A percentile compares a stretch with the other conserved stretches of the same genome.
Conservation (phyloP, 2,888 invertebrate species). For the Fragum fragum region DNA sequence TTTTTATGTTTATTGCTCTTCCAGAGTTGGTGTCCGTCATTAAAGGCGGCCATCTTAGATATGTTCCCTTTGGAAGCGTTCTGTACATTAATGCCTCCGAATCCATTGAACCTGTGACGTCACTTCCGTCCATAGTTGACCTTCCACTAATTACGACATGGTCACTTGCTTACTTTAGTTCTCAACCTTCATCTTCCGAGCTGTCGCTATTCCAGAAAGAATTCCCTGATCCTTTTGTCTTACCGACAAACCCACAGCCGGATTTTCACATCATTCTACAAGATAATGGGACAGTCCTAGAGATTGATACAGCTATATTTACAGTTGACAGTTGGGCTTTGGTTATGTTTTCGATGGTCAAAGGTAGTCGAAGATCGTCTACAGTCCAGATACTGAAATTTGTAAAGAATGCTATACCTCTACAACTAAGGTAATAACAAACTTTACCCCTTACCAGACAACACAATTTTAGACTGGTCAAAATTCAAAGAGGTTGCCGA, state of each 20-base stretch:
- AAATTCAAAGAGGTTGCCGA: too few relatives aligned
- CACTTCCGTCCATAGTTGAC: constrained; percentile 9
- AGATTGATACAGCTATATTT: constrained; percentile 6
- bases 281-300: constrained; percentile 11
- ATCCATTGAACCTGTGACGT: constrained; percentile 40
- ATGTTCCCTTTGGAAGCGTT: constrained; percentile 32
- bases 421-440: constrained; percentile 2
- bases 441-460: too few relatives aligned
- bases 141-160: constrained; percentile 31
- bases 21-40: constrained; percentile 53
- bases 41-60: constrained; percentile 41
- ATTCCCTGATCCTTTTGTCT: background rate
- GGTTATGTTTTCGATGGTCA: background rate
- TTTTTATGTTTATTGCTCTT: constrained; percentile 38
- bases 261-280: background rate
- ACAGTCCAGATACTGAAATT: background rate
- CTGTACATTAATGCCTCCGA: constrained; percentile 38
- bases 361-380: background rate
- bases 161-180: constrained; percentile 23
- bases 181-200: background rate
- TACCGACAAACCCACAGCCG: background rate
- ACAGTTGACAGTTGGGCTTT: background rate
- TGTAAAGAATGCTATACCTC: background rate
- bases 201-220: background rate
- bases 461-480: too few relatives aligned